Base-by-base conservation (phyloP, 2,888 invertebrate species). In the Monopis laevigella region DNA sequence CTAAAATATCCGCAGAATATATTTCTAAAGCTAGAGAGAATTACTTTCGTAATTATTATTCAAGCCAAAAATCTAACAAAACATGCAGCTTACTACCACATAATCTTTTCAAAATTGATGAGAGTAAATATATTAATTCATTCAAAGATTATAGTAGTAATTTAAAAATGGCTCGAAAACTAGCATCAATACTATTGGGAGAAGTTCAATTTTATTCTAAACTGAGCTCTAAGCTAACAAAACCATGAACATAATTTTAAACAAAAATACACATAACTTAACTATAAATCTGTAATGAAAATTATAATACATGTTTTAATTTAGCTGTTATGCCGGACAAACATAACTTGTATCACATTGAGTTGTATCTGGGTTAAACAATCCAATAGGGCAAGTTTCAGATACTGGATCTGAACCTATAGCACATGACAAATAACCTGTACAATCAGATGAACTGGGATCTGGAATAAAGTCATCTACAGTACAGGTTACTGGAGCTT, bases 21-120 rank as follows among this genome's bases (percentile, higher is more conserved):
- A 74, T 78, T 39, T 59, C 64, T 17, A 62, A 62, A 46, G 62
- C 60, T 1, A 64, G 78, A 40, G 59, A 69, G 29, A 61, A 62
- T 43, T 78, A 77, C 47, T 78, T 78, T 45, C 57, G 51, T 26
- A 52, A 53, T 11, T 59, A 57, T 35, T 69, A 58, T 39, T 44
- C 54, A 1, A 46, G 56, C 39, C 58, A 51, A 39, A 65, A 54
- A 42, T 2, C 28, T 2, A 39, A 8, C 2, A 28, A 26, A 4
- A 39, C 14, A 8, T 8, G n/a, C 14, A 6, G 5, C 5, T 12
- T 13, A n/a, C n/a, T n/a, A n/a, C n/a, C n/a, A n/a, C n/a, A n/a
- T n/a, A n/a, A n/a, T n/a, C n/a, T n/a, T n/a, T n/a, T n/a, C n/a
- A n/a, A n/a, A n/a, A n/a, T n/a, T n/a, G n/a, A n/a, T n/a, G n/a